These are phyloP conservation scores for Ptiloglossa arizonensis DNA, from an alignment of 1,140 invertebrate genomes.

Conservation along the genomic window DNA sequence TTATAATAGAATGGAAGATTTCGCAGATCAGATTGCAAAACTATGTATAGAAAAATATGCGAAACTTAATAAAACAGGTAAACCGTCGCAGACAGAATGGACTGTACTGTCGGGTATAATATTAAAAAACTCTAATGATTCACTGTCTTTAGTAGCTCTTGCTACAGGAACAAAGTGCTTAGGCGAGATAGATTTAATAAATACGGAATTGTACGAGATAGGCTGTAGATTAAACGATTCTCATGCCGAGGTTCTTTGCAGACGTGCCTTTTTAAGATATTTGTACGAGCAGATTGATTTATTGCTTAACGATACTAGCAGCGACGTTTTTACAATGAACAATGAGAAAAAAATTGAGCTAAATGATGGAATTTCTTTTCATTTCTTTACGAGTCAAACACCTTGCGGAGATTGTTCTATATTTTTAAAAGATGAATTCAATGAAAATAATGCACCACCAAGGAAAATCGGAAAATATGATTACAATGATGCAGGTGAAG, in stretches of 20 bases:
- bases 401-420: slow-evolving; percentile 98
- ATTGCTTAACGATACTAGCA: slow-evolving; percentile 72
- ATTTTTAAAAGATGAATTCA: slow-evolving; percentile 83
- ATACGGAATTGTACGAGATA: slow-evolving; percentile 83
- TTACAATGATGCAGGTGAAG: slow-evolving; percentile 59
- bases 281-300: slow-evolving; percentile 86
- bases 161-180: slow-evolving; percentile 96
- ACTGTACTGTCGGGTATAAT: slow-evolving; percentile 91
- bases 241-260: slow-evolving; percentile 94
- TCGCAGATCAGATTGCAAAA: slow-evolving; percentile 82
- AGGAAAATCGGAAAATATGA: slow-evolving; percentile 66
- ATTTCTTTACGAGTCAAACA: slow-evolving; percentile 93
- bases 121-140: slow-evolving; percentile 77
- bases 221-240: slow-evolving; percentile 93
- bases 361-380: slow-evolving; percentile 86
- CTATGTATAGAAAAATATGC: slow-evolving; percentile 85
- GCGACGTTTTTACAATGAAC: slow-evolving; percentile 78
- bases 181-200: slow-evolving; percentile 82
- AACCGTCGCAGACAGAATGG: slow-evolving; percentile 90
- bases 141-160: slow-evolving; percentile 87
- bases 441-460: slow-evolving; percentile 23
- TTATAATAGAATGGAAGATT: slow-evolving; percentile 62
- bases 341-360: slow-evolving; percentile 79
- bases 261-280: slow-evolving; percentile 91
- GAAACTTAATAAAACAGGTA: slow-evolving; percentile 89